Evolutionary conservation across 2,797 vertebrate species (phyloP).

Genomic region (Crossoptilon crossoptilon): DNA sequence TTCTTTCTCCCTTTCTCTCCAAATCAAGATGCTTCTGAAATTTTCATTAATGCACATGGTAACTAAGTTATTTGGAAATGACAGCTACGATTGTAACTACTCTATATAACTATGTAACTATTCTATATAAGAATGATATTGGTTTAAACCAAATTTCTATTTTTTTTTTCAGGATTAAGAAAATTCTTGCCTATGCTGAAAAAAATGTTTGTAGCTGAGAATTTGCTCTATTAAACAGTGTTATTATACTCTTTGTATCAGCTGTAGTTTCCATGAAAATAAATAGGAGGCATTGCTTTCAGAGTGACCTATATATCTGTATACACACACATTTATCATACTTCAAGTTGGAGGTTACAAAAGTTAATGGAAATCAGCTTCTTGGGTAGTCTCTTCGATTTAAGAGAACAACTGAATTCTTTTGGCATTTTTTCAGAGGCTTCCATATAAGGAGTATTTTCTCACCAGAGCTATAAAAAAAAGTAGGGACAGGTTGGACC

Average conservation of each 20-base stretch:
- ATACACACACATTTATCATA: neutral
- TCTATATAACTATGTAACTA: conserved; percentile 41
- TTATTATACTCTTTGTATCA: neutral
- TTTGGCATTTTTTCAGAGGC: neutral
- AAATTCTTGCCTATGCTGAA: neutral
- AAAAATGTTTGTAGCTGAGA: too few species aligned
- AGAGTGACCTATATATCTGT: neutral
- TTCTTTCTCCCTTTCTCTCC: neutral
- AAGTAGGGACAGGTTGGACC: neutral
- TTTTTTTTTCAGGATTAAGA: neutral
- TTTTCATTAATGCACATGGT: conserved; percentile 14
- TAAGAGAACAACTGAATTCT: neutral
- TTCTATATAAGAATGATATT: conserved; percentile 36
- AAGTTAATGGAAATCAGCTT: neutral
- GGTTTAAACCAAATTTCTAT: conserved; percentile 65
- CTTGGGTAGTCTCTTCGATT: neutral
- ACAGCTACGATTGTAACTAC: conserved; percentile 12
- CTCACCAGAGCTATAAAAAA: neutral
- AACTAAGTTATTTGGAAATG: conserved; percentile 35
- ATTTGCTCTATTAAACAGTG: neutral
- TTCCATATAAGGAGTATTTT: neutral
- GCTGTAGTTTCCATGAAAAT: neutral
- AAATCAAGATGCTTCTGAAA: conserved; percentile 10
- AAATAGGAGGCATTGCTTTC: neutral
- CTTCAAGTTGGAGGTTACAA: neutral